Evolutionary conservation across 1,140 invertebrate genomes (phyloP), one percentile per base, ranked within the genome.

Genomic region (Zaprionus lachaisei): DNA sequence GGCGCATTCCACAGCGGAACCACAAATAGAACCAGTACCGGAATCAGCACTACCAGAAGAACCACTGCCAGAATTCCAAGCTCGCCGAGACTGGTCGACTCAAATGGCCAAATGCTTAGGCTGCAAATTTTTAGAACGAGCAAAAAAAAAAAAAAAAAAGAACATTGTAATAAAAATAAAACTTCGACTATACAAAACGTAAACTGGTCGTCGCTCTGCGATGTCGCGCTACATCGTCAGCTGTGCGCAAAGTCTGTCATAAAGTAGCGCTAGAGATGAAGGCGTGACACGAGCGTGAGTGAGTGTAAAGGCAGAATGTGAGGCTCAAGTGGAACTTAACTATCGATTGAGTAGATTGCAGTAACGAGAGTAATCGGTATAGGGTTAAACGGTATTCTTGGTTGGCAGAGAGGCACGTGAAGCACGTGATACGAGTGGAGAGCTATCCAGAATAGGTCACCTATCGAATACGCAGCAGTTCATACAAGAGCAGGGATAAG

Each of bases 101-200:
- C 47, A 67, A 60, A 58, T 62, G 74, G 31, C 47, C 54, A 72
- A 85, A 78, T 64, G 20, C 38, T 7, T 47, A 51, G 26, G 58
- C 44, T 22, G 63, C 71, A 77, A 74, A 72, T 79, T 81, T 84
- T 84, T 79, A 79, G 82, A 81, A 76, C 82, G 71, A 44, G 49
- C 28, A 66, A 38, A 64, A 81, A 64, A 51, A 67, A 47, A 22
- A 70, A 56, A 64, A 37, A 37, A 58, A 14, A 67, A 55, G 34
- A 28, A 51, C 58, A 47, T 60, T 41, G 38, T 49, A 60, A 22
- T 41, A 41, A 38, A 44, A 44, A 17, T 37, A 51, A 15, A 24
- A 55, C 51, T 34, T 41, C 7, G 41, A 44, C 41, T 44, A 44
- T 14, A 44, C 12, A 4, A 17, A 47, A 60, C 15, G 26, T 14